Base-by-base conservation (phyloP, 2,888 invertebrate genomes). In the Candidula unifasciata region DNA sequence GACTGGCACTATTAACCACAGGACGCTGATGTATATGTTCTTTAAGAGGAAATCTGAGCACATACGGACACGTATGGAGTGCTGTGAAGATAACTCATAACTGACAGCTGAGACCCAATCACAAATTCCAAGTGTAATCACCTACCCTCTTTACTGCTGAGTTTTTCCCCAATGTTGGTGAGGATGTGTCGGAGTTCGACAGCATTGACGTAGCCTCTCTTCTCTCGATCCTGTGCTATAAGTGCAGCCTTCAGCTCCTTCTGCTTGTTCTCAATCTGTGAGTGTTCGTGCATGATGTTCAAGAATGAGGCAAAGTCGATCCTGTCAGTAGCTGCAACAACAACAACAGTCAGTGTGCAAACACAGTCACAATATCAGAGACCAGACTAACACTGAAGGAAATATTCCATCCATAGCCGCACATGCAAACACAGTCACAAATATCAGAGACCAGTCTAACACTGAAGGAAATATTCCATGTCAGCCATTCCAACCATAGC, bases 241-340 rank as follows among this genome's bases (percentile, higher is more conserved):
- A 99, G 98, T 0, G 98, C 98, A 80, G 97, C 96, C 79, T 97
- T 93, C 85, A 97, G 96, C 95, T 97, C 97, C 90, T 95, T 95
- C 0, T 97, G 96, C 24, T 97, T 94, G 91, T 97, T 96, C 92
- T 98, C 97, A 96, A 95, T 52, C 96, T 97, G 93, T 35, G 91
- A 92, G 87, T 98, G 98, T 83, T 96, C 96, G 93, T 98, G 97
- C 97, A 98, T 97, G 1, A 98, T 97, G 92, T 98, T 98, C 76
- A 99, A 94, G 92, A 99, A 98, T 91, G 98, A 98, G 0, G 98
- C 97, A 94, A 99, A 99, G 0, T 94, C 93, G 52, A 94, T 91
- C 73, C 88, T 89, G 10, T 89, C 90, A 82, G 90, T 92, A 89
- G 86, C 87, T 89, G 87, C 0, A 87, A 86, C 1, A 30, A 74